These are phyloP conservation scores for Zosterops lateralis DNA, from an alignment of 2,113 vertebrate species.

Conservation along the genomic window DNA sequence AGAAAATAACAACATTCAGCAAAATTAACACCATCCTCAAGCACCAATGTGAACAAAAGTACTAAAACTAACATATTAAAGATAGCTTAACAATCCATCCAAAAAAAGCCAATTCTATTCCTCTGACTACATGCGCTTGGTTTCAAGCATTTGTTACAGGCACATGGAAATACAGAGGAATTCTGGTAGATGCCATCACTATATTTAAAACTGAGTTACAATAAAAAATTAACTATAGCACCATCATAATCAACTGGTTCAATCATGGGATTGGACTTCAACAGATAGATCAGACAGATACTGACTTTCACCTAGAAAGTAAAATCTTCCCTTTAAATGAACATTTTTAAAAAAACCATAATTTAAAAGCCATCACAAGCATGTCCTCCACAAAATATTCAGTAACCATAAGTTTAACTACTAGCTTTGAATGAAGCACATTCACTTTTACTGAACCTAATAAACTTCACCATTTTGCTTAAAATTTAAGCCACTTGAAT, in stretches of 20 bases:
- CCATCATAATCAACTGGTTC: not conserved
- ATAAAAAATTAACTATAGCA: not conserved
- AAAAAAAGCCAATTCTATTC: not conserved
- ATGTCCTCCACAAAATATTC: not conserved
- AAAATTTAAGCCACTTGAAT: not conserved
- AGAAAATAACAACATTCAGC: not conserved
- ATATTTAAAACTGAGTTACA: not conserved
- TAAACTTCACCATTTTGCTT: not conserved
- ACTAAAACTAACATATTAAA: not conserved
- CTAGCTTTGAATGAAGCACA: not conserved
- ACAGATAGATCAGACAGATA: fast-evolving
- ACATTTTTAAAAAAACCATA: not conserved
- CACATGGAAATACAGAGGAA: not conserved
- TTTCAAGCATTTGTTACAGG: not conserved
- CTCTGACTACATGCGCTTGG: not conserved
- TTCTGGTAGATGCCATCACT: not conserved
- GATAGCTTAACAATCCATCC: not conserved
- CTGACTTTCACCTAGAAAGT: not conserved
- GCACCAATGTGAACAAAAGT: not conserved
- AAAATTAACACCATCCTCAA: not conserved
- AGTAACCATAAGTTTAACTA: not conserved
- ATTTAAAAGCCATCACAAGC: not conserved
- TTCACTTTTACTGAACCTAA: not conserved
- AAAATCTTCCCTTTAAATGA: not conserved
- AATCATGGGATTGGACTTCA: not conserved